These are phyloP conservation scores for Nothocercus julius DNA, from an alignment of 2,113 vertebrate species.

Conservation along the genomic window DNA sequence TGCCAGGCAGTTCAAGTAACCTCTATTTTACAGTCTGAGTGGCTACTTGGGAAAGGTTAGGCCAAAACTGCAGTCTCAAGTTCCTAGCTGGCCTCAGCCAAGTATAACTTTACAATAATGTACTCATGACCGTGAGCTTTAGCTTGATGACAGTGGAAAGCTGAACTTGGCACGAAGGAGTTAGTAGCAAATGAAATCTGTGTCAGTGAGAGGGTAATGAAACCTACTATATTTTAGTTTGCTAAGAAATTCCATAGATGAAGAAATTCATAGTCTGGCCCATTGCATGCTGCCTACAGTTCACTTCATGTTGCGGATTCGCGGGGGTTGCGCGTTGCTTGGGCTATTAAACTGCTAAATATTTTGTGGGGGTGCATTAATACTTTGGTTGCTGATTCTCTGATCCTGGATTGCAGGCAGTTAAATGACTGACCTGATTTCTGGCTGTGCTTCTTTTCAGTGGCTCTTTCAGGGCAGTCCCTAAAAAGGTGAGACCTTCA, in stretches of 20 bases:
- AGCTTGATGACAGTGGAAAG: neutral
- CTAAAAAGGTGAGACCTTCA: neutral
- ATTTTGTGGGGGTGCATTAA: neutral
- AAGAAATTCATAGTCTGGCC: neutral
- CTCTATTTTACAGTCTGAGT: neutral
- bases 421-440: neutral
- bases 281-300: neutral
- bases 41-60: neutral
- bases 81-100: conserved; percentile 7
- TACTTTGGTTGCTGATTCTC: neutral
- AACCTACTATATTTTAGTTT: neutral
- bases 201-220: neutral
- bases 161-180: neutral
- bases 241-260: neutral
- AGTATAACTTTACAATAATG: neutral
- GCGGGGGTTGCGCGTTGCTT: neutral
- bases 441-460: neutral
- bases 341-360: neutral
- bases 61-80: neutral
- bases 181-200: neutral
- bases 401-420: neutral
- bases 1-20: neutral
- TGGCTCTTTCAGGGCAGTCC: neutral
- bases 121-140: neutral
- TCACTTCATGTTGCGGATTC: neutral